A percentile compares a stretch with the other conserved stretches of the same genome.
These are phyloP conservation scores for Archaeoteleia sp. DNA, from an alignment of 2,888 invertebrate species.

Conservation along the genomic window DNA sequence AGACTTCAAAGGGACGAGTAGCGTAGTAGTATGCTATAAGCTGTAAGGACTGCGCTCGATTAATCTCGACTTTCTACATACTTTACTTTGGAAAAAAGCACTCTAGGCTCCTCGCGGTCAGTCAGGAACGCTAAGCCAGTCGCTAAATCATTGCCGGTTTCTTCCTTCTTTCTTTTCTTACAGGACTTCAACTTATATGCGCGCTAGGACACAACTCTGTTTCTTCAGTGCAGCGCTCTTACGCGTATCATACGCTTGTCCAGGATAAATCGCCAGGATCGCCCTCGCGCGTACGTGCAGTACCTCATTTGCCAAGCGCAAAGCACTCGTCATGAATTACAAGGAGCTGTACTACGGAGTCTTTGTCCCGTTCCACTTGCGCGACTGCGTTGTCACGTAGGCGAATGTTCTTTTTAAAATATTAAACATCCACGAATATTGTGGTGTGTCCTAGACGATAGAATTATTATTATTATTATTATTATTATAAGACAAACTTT, in stretches of 20 bases:
- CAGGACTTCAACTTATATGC: conserved; percentile 17
- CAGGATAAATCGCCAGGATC: conserved; percentile 44
- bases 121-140: conserved; percentile 48
- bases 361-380: conserved; percentile 27
- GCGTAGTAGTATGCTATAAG: conserved; percentile 55
- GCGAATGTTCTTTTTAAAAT: conserved; percentile 13
- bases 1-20: conserved; percentile 61
- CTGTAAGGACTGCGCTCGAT: conserved; percentile 60
- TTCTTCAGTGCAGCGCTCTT: conserved; percentile 39
- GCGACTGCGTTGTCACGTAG: conserved; percentile 17
- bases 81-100: conserved; percentile 49
- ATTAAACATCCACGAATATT: conserved; percentile 7
- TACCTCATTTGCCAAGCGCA: conserved; percentile 39
- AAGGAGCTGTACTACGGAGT: conserved; percentile 22
- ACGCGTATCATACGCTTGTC: conserved; percentile 36
- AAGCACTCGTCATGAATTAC: conserved; percentile 42
- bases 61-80: conserved; percentile 62
- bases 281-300: conserved; percentile 45
- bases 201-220: conserved; percentile 26
- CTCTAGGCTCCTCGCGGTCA: conserved; percentile 39
- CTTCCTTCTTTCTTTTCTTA: conserved; percentile 33
- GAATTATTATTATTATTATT: no score
- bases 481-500: no score
- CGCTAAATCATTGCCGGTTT: conserved; percentile 52
- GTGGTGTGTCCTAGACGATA: no score